Base-by-base conservation (phyloP, 2,113 vertebrate species). In the Neodontobutis hainanensis region DNA sequence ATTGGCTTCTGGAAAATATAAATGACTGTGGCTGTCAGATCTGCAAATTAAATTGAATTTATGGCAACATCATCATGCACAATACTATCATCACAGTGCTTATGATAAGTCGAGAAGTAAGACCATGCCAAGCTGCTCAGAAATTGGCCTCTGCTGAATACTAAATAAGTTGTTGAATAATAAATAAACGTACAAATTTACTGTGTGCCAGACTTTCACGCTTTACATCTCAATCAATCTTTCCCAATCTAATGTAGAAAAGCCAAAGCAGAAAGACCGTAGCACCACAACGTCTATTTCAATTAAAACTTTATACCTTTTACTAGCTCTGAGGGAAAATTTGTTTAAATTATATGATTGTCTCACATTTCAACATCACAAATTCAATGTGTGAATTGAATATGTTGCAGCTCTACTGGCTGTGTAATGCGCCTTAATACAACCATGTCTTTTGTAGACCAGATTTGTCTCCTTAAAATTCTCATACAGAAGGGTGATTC, bases 401-500 rank as follows among this genome's bases (percentile, higher is more conserved):
- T 65, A 11, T 42, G 49, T n/a, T 36, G 27, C 42, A 46, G 43
- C 16, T 32, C 3, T 4, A 38, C 1, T 50, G 10, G 16, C 3
- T 6, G 53, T 57, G 7, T 36, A 15, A 14, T 56, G 14, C n/a
- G 53, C 53, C 15, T 40, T 57, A 7, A 5, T 40, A 38, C n/a
- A 57, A 40, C 15, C 38, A 15, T 43, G 15, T 36, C 8, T 19
- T 58, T 58, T 58, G 38, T 16, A 14, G 36, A 5, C 40, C 12
- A 6, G 14, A 63, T 59, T 32, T 59, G 55, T 34, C 3, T 51
- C 77, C 72, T 49, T 34, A 16, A 71, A 60, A 80, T 63, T 68
- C 67, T 80, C 44, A 9, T 27, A 6, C 65, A 42, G 67, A 66
- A 63, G 11, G 48, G 53, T 88, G 73, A 86, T 80, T 78, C 76